A percentile compares a stretch with the other conserved stretches of the same genome.
phyloP scores from a whole-genome alignment of 1,140 invertebrate genomes.

The Solenopsis fugax region DNA sequence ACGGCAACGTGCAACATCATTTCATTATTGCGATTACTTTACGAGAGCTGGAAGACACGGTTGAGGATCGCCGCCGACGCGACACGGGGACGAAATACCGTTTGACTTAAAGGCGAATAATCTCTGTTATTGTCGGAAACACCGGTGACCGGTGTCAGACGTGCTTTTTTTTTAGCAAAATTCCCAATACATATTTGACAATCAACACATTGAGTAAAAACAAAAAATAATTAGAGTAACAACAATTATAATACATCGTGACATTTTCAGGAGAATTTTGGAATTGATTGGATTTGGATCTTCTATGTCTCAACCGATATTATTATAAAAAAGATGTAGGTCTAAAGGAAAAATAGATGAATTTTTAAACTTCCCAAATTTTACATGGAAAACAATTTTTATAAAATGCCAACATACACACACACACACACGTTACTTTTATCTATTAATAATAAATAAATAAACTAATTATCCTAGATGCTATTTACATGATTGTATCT shows the following conservation, averaged over 20 bases:
- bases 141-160: background rate
- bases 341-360: background rate
- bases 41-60: conserved; percentile 33
- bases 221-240: background rate
- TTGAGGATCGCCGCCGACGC: background rate
- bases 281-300: no score
- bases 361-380: background rate
- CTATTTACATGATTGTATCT: background rate
- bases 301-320: background rate
- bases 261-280: background rate
- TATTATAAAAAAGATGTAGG: background rate
- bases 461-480: background rate
- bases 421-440: background rate
- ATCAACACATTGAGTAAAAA: background rate
- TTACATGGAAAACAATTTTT: background rate
- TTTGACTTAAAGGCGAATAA: conserved; percentile 32
- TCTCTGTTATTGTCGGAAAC: conserved; percentile 18
- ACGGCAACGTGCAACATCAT: conserved; percentile 39
- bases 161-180: background rate
- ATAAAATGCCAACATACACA: background rate
- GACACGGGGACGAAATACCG: conserved; percentile 38
- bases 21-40: conserved; percentile 68
- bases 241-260: background rate
- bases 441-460: background rate
- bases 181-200: no score